Conservation (phyloP, 1,140 invertebrate genomes). For the Ectropis grisescens region DNA sequence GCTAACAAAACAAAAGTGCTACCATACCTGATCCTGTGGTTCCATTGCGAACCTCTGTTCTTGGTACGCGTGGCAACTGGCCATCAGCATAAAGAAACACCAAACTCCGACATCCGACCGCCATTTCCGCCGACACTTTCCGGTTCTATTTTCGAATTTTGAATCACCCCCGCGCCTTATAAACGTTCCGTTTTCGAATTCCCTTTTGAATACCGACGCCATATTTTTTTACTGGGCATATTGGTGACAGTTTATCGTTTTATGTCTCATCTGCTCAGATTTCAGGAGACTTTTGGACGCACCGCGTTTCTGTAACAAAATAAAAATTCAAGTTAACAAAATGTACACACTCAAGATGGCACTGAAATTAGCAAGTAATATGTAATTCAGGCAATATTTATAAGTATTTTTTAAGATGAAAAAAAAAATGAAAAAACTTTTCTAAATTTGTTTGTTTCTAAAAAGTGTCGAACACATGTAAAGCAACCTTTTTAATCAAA, state of each 20-base stretch:
- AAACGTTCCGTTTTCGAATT: conserved; percentile 22
- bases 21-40: conserved; percentile 57
- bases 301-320: conserved; percentile 32
- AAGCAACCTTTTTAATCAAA: too few species aligned
- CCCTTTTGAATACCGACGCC: conserved; percentile 28
- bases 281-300: conserved; percentile 8
- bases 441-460: too few species aligned
- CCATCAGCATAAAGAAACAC: conserved; percentile 23
- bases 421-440: too few species aligned
- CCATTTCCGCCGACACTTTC: conserved; percentile 27
- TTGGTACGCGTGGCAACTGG: conserved; percentile 47
- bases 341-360: too few species aligned
- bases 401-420: too few species aligned
- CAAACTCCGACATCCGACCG: conserved; percentile 32
- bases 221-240: conserved; percentile 42
- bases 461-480: too few species aligned
- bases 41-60: conserved; percentile 61
- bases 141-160: conserved; percentile 39
- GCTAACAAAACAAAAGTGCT: too few species aligned
- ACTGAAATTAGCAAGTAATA: too few species aligned
- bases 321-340: too few species aligned
- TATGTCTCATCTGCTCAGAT: conserved; percentile 22
- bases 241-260: conserved; percentile 19
- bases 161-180: conserved; percentile 33
- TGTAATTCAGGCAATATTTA: too few species aligned